Conservation (phyloP, 2,888 invertebrate species). For the Dastarcus helophoroides region DNA sequence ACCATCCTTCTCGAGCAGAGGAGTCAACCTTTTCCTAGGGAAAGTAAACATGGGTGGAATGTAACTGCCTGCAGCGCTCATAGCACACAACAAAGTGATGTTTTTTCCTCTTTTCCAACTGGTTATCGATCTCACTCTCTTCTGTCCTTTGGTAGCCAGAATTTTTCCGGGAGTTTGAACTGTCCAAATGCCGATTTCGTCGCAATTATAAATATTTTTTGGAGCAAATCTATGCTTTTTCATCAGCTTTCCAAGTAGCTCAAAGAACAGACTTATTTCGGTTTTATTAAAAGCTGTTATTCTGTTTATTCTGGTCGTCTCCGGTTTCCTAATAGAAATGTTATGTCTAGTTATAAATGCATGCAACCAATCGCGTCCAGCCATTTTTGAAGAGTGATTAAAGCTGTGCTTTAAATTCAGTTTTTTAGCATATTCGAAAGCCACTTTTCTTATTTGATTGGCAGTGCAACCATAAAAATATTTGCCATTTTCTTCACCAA, state of each 20-base stretch:
- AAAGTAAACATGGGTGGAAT: constrained; percentile 34
- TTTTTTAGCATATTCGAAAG: constrained; percentile 12
- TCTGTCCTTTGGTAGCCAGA: constrained; percentile 6
- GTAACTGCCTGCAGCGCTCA: constrained; percentile 11
- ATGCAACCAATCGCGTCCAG: constrained; percentile 2
- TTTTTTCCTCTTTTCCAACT: constrained; percentile 7
- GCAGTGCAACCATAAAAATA: constrained; percentile 12
- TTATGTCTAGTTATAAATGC: constrained; percentile 1
- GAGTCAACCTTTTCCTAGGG: constrained; percentile 32
- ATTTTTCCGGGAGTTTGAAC: constrained; percentile 17
- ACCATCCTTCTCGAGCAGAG: constrained; percentile 30
- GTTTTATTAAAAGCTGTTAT: constrained; percentile 12
- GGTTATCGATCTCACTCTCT: constrained; percentile 6
- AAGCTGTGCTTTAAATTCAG: no score
- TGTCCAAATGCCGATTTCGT: constrained; percentile 34
- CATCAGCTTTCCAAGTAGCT: constrained; percentile 10
- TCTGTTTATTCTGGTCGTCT: constrained; percentile 14
- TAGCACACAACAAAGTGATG: constrained; percentile 12
- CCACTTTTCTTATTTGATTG: constrained; percentile 9
- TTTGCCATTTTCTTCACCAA: constrained; percentile 11
- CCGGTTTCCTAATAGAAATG: constrained; percentile 11
- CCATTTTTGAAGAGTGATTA: no score
- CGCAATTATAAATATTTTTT: constrained; percentile 23
- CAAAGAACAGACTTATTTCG: constrained; percentile 10
- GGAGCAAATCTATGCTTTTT: constrained; percentile 10